Evolutionary conservation across 30 jellyfish, hydroid and myxozoan genomes (phyloP), one percentile per base, ranked within the genome.

Genomic region (Cassiopea andromeda): DNA sequence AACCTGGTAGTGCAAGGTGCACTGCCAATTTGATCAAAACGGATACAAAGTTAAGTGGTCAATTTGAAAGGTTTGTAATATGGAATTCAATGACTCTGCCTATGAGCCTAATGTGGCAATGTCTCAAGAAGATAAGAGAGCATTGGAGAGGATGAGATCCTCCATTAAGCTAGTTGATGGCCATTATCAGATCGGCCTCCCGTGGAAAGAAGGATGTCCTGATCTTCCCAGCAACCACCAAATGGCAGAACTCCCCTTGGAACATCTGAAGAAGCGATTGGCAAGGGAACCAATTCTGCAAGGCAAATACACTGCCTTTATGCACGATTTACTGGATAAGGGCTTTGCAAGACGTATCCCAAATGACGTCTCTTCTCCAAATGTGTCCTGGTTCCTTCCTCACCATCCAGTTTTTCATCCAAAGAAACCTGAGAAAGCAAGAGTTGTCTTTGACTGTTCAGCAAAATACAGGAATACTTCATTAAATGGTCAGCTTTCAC

Each of bases 391-490:
- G 97, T 90, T 82, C 70, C 87, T 90, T 38, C 97, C 97, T 7
- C 93, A 84, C 59, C 97, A 90, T 67, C 59, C 77, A 4, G 93
- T 90, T 17, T n/a, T 49, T n/a, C 48, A 82, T 57, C 86, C 97
- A 38, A 90, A 90, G 82, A 89, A 89, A 59, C 96, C 96, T 2
- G 92, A 80, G 27, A 88, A 78, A 59, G 58, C 70, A 47, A 68
- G 96, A 48, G 71, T 89, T 9, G 93, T 89, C 43, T 89, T 89
- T 67, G 94, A 90, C 87, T 80, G 92, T 46, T 85, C 97, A 12
- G 94, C 94, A 45, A 90, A 83, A 83, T 71, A 43, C 81, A 45
- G 67, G 18, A 87, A 88, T 61, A 69, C 19, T 18, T 90, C 94
- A 15, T 75, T 90, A 61, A 90, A 90, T 58, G 85, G 48, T 44